Conservation (phyloP, 2,113 vertebrate species). For the Muntiacus reevesi region DNA sequence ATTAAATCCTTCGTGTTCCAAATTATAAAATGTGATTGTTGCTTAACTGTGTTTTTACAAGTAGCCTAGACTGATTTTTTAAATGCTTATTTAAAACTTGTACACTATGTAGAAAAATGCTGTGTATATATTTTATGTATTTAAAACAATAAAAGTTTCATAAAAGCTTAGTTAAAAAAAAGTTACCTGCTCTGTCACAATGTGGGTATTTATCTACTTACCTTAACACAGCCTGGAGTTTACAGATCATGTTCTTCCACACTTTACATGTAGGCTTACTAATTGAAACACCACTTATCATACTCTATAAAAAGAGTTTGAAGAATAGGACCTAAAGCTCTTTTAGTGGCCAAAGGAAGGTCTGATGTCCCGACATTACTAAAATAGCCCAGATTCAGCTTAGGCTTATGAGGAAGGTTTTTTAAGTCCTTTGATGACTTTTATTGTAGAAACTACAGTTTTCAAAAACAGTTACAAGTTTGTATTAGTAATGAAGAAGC, state of each 20-base stretch:
- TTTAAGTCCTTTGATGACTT: not conserved
- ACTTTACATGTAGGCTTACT: not conserved
- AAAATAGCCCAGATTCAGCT: not conserved
- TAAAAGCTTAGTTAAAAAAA: conserved; percentile 24
- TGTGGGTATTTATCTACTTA: conserved; percentile 61
- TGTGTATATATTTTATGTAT: not conserved
- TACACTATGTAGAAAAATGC: conserved; percentile 47
- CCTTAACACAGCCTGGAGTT: conserved; percentile 49
- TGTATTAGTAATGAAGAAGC: not conserved
- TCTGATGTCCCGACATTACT: not conserved
- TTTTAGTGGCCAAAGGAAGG: not conserved
- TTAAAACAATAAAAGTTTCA: conserved; percentile 51
- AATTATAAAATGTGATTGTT: conserved; percentile 43
- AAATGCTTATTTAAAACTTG: conserved; percentile 44
- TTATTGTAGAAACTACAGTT: not conserved
- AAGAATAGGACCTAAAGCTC: not conserved
- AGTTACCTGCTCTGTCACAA: not conserved
- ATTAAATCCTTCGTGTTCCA: conserved; percentile 25
- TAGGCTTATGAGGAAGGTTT: not conserved
- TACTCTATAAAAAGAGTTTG: not conserved
- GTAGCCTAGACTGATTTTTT: conserved; percentile 6
- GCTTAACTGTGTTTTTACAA: conserved; percentile 9
- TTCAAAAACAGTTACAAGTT: not conserved
- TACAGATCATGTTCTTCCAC: not conserved
- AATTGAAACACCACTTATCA: not conserved